Percentiles rank a stretch among this genome's conserved stretches.
Conservation (phyloP, 2,888 invertebrate species). For the Fragum whitleyi region DNA sequence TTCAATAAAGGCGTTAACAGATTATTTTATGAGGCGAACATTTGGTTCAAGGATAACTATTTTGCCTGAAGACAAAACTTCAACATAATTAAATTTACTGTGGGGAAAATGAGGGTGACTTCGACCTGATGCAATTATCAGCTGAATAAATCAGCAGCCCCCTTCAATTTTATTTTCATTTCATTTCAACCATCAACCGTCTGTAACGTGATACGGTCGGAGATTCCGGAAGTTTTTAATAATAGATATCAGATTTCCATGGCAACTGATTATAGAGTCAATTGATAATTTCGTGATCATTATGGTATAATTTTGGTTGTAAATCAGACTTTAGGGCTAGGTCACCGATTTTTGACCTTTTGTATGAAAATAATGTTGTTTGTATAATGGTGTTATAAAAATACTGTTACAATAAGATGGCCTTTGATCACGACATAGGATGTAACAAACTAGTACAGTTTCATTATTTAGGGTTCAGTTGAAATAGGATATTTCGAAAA, state of each 20-base stretch:
- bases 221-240: conserved; percentile 34
- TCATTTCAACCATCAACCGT: conserved; percentile 27
- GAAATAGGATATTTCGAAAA: neutral
- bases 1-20: too few relatives aligned
- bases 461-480: neutral
- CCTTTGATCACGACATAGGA: conserved; percentile 20
- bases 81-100: conserved; percentile 1
- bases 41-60: neutral
- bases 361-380: conserved; percentile 20
- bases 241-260: conserved; percentile 28
- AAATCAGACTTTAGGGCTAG: conserved; percentile 9
- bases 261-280: conserved; percentile 32
- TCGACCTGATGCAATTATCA: conserved; percentile 14
- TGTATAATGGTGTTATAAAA: conserved; percentile 21
- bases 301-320: conserved; percentile 19
- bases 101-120: neutral
- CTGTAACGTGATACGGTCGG: conserved; percentile 12
- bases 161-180: conserved; percentile 29
- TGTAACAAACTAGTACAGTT: conserved; percentile 1
- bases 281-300: conserved; percentile 21
- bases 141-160: conserved; percentile 1
- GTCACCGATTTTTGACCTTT: conserved; percentile 25
- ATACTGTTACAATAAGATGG: neutral
- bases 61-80: neutral
- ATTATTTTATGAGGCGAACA: neutral